Percentiles rank a stretch among this genome's conserved stretches.
Evolutionary conservation across 2,113 vertebrate genomes (phyloP).

Genomic region (Calidris pygmaea): DNA sequence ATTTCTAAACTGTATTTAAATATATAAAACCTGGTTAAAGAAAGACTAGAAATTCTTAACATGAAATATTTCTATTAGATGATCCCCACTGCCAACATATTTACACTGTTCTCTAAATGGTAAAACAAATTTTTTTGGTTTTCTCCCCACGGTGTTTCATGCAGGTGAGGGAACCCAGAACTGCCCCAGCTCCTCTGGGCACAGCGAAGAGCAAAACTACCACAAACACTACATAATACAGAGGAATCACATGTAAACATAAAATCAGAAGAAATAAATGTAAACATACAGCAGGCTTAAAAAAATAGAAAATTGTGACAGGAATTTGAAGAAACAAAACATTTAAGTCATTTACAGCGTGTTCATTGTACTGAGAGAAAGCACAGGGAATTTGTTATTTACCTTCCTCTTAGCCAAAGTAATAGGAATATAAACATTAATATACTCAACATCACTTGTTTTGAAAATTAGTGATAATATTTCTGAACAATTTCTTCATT

Average conservation of each 20-base stretch:
- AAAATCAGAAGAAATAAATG: not conserved
- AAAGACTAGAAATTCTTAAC: not conserved
- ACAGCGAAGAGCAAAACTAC: not conserved
- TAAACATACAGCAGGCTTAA: not conserved
- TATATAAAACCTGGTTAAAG: not conserved
- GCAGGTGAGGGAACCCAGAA: not conserved
- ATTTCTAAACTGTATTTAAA: not conserved
- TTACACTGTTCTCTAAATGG: not conserved
- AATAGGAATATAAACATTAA: not conserved
- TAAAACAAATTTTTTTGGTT: not conserved
- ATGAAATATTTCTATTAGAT: not conserved
- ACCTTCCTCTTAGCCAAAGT: not conserved
- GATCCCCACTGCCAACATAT: fast-evolving
- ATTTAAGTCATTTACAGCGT: not conserved
- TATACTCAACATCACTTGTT: not conserved
- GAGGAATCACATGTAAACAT: not conserved
- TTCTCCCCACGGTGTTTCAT: fast-evolving
- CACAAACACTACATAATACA: not conserved
- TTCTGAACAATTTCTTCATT: not conserved
- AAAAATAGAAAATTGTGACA: not conserved
- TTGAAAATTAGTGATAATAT: not conserved
- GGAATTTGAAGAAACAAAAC: not conserved
- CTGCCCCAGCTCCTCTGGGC: not conserved
- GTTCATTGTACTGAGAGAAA: not conserved
- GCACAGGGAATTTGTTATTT: not conserved